Evolutionary conservation across 2,113 vertebrate species (phyloP).

Genomic region (Phalacrocorax pelagicus): DNA sequence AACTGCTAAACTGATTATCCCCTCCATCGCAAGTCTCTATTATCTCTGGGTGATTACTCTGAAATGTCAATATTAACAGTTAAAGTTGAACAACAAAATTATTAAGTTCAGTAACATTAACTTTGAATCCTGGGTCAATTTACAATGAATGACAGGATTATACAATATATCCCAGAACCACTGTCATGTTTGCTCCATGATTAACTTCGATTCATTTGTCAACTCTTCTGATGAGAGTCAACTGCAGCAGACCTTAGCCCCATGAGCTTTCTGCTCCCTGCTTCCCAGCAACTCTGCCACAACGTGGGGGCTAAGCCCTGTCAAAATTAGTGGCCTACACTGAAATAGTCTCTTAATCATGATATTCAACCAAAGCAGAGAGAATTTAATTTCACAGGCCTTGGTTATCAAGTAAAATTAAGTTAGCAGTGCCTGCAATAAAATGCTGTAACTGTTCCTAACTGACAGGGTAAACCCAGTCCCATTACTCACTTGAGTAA

Average conservation of each 20-base stretch:
- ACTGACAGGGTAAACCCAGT: neutral
- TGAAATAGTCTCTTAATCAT: constrained; percentile 1
- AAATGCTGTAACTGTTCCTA: neutral
- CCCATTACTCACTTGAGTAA: neutral
- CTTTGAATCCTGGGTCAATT: neutral
- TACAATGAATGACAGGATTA: neutral
- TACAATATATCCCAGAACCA: neutral
- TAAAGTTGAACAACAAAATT: neutral
- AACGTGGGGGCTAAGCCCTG: neutral
- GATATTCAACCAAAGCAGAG: neutral
- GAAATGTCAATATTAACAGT: neutral
- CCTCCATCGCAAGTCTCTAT: neutral
- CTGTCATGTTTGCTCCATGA: neutral
- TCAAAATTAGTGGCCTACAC: neutral
- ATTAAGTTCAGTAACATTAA: neutral
- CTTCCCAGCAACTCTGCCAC: neutral
- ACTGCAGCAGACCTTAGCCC: neutral
- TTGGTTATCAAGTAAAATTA: constrained; percentile 13
- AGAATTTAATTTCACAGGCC: constrained; percentile 60
- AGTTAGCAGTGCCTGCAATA: neutral
- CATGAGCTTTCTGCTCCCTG: neutral
- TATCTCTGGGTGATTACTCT: neutral
- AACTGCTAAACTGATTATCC: neutral
- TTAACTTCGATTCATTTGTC: neutral
- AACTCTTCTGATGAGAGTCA: neutral